Evolutionary conservation across 2,113 vertebrate genomes (phyloP), one percentile per base, ranked within the genome.

Genomic region (Hemiprocne comata): DNA sequence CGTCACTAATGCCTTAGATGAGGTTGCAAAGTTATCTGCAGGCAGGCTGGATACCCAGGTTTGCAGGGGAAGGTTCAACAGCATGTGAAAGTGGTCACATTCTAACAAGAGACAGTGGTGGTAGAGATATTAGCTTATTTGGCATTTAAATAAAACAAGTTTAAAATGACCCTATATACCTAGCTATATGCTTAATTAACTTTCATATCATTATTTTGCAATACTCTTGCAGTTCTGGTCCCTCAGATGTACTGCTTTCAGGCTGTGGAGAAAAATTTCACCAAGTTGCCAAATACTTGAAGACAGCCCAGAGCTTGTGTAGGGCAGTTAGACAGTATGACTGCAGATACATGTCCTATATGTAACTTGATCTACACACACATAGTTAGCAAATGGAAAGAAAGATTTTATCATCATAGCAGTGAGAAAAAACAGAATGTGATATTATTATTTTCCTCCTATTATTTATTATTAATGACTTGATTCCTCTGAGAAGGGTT

Each of bases 391-490:
- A 87, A 94, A 86, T 38, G 38, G 75, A 94, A 95, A 90, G 71
- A 85, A 94, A 86, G 55, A 89, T 81, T 85, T 97, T 54, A 93
- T 91, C 85, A 93, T 97, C 93, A 87, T 60, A 95, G 93, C 67
- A 91, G 79, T 17, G 21, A 97, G 91, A 95, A 97, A 97, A 97
- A 97, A 95, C 95, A 95, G 96, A 97, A 96, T 96, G 85, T 90
- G 73, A 91, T 94, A 94, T 97, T 92, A 96, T 91, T 97, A 90
- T 97, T 97, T 97, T 93, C 65, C 64, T 95, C 42, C 76, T 86
- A 66, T 93, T 93, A 88, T 97, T 93, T 92, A 96, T 96, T 96
- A 96, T 97, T 97, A 94, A 97, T 95, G 88, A 95, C 64, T 76
- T 72, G 71, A 74, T 96, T 97, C 94, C 93, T 96, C 93, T 90